Evolutionary conservation across 1,140 invertebrate genomes (phyloP).

Genomic region (Pseudomyrmex sp.): DNA sequence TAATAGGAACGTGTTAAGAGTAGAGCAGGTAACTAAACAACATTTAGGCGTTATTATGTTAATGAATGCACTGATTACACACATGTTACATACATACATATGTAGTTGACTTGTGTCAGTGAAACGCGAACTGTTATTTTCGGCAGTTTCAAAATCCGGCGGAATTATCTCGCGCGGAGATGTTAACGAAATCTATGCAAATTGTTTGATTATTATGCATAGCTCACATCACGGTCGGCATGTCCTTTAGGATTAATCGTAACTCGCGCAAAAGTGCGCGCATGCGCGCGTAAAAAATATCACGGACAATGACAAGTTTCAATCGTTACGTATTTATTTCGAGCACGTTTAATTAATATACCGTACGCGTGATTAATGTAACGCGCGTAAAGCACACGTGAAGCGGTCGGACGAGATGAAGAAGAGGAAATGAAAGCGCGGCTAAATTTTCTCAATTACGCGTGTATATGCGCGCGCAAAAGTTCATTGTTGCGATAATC

Average conservation of each 20-base stretch:
- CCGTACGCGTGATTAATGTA: conserved; percentile 63
- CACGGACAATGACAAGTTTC: conserved; percentile 23
- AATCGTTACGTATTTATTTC: conserved; percentile 33
- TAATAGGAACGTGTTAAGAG: too few species aligned
- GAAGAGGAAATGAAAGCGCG: not conserved
- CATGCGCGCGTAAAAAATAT: conserved; percentile 30
- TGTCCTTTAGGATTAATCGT: conserved; percentile 43
- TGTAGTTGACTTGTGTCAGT: not conserved
- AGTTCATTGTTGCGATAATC: conserved; percentile 50
- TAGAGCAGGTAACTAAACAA: too few species aligned
- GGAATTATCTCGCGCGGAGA: not conserved
- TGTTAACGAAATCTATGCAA: conserved; percentile 28
- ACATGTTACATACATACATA: not conserved
- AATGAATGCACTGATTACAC: not conserved
- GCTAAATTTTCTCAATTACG: conserved; percentile 39
- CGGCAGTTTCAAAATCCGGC: conserved; percentile 1
- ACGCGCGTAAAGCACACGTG: conserved; percentile 36
- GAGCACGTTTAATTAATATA: conserved; percentile 45
- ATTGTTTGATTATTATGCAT: conserved; percentile 29
- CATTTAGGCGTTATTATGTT: not conserved
- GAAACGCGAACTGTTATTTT: conserved; percentile 11
- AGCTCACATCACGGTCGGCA: conserved; percentile 18
- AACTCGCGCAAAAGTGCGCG: not conserved
- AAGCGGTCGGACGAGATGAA: not conserved
- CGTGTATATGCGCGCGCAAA: not conserved